Evolutionary conservation across 2,888 invertebrate species (phyloP), one percentile per base, ranked within the genome.

Genomic region (Sisyra nigra): DNA sequence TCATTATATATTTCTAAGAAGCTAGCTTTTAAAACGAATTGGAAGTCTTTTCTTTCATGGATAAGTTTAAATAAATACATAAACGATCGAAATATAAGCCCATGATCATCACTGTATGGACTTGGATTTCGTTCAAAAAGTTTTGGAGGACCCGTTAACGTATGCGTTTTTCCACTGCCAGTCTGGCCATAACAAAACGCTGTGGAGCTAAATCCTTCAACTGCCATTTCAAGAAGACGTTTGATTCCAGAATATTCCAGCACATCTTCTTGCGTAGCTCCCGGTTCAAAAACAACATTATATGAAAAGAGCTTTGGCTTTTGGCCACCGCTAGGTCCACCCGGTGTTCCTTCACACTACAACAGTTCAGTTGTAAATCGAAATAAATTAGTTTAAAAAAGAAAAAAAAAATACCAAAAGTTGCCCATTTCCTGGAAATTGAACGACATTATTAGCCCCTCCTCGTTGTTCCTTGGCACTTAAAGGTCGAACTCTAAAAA

Each of bases 111-210:
- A 46, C 82, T 76, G 53, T 75, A 72, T 0, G 75, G 73, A 57
- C 78, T 74, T 10, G 76, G 68, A 31, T 70, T 74, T 47, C 65
- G 68, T 48, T 74, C 67, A 57, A 82, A 78, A 67, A 88, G 63
- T 52, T 82, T 80, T 0, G 89, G 88, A 9, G 87, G 87, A 48
- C 94, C 94, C 0, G 93, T 93, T 44, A 94, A 72, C 0, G 94
- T 94, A 59, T 93, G 92, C 0, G 94, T 94, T 66, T 94, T 94
- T 4, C 94, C 94, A 51, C 91, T 91, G 35, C 94, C 93, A 0
- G 94, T 94, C 66, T 94, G 94, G 2, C 94, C 94, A 63, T 94
- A 94, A 57, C 94, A 94, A 63, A 94, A 88, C 18, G 84, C 86
- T 1, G 94, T 94, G 56, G 91, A 89, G 24, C 86, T 82, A 61